Evolutionary conservation across 2,888 invertebrate species (phyloP).

Genomic region (Ligdia adustata): DNA sequence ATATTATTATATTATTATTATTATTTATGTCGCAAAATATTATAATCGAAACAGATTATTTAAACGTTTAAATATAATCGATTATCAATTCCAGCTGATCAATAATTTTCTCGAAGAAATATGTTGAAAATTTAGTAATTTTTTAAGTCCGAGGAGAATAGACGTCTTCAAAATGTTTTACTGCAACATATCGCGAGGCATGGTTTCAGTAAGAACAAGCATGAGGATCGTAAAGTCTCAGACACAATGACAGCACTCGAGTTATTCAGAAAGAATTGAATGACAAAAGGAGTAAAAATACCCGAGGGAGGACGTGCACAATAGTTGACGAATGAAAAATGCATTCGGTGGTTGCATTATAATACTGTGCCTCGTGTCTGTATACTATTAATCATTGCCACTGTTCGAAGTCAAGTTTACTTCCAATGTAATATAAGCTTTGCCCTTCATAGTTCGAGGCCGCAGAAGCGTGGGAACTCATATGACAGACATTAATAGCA

Average conservation of each 20-base stretch:
- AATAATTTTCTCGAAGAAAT: constrained; percentile 8
- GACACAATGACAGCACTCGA: constrained; percentile 45
- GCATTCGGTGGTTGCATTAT: too few species aligned
- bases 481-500: constrained; percentile 14
- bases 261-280: constrained; percentile 55
- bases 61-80: too few species aligned
- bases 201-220: constrained; percentile 41
- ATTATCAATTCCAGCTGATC: too few species aligned
- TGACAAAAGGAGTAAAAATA: constrained; percentile 59
- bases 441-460: constrained; percentile 17
- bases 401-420: too few species aligned
- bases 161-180: constrained; percentile 26
- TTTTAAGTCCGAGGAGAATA: constrained; percentile 24
- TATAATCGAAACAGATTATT: too few species aligned
- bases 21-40: too few species aligned
- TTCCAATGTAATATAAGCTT: constrained; percentile 11
- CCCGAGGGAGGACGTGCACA: constrained; percentile 39
- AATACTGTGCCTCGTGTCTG: constrained; percentile 1
- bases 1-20: too few species aligned
- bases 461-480: constrained; percentile 16
- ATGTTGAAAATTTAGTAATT: constrained; percentile 15
- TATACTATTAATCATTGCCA: constrained; percentile 5
- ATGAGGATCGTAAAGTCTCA: constrained; percentile 39
- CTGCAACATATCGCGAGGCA: constrained; percentile 25
- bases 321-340: too few species aligned